Evolutionary conservation across 2,113 vertebrate species (phyloP).

Genomic region (Spizaetus ornatus): DNA sequence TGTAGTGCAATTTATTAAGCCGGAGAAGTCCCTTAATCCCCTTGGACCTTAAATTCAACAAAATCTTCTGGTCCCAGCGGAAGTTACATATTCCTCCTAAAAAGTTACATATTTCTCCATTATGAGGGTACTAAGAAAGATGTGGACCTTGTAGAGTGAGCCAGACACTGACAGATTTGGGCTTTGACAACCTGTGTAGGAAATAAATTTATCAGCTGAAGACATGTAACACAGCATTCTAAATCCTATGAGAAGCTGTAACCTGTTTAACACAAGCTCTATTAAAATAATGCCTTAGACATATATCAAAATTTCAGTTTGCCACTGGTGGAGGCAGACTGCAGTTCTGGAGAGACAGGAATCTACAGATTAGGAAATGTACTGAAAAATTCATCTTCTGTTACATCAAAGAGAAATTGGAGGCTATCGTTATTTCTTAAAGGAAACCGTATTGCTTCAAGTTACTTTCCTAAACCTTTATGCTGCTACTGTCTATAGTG

Average conservation of each 20-base stretch:
- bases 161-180: neutral
- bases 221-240: neutral
- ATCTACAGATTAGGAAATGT: neutral
- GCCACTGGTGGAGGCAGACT: neutral
- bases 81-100: neutral
- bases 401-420: neutral
- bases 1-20: neutral
- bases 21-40: neutral
- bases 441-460: neutral
- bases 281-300: neutral
- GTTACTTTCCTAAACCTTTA: neutral
- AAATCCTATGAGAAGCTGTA: neutral
- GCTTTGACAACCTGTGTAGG: neutral
- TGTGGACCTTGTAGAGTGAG: neutral
- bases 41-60: neutral
- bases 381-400: neutral
- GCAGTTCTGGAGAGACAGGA: neutral
- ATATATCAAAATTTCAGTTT: neutral
- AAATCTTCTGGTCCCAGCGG: neutral
- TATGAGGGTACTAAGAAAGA: neutral
- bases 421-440: neutral
- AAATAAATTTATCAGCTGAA: constrained; percentile 35
- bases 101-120: neutral
- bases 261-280: constrained; percentile 19
- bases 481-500: neutral